Evolutionary conservation across 2,888 invertebrate genomes (phyloP).

Genomic region (Alviniconcha strummeri): DNA sequence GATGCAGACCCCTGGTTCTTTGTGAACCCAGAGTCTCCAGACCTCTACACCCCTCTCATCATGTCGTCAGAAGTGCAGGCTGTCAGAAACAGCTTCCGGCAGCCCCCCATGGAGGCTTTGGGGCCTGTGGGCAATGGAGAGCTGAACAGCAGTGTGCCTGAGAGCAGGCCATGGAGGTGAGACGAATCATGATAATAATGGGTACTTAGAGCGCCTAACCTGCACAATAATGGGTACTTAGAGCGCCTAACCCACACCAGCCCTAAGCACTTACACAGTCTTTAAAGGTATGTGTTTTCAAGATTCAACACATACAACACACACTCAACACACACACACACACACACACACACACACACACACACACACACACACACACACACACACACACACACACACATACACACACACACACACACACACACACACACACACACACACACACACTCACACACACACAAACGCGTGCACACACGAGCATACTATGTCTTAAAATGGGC

Average conservation of each 20-base stretch:
- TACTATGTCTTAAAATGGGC: background rate
- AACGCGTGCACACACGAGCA: background rate
- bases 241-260: no score
- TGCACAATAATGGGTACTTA: no score
- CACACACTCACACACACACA: background rate
- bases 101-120: background rate
- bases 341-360: background rate
- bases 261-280: no score
- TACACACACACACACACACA: background rate
- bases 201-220: no score
- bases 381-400: background rate
- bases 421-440: background rate
- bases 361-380: background rate
- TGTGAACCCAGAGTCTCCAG: conserved; percentile 42
- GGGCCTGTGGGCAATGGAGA: background rate
- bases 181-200: no score
- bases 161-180: background rate
- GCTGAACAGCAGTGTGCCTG: background rate
- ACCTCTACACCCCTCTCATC: conserved; percentile 36
- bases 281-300: no score
- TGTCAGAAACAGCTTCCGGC: background rate
- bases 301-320: background rate
- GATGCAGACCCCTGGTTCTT: conserved; percentile 42
- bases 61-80: conserved; percentile 1
- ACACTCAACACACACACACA: background rate